Base-by-base conservation (phyloP, 2,888 invertebrate genomes). In the Asteroscopus sphinx region DNA sequence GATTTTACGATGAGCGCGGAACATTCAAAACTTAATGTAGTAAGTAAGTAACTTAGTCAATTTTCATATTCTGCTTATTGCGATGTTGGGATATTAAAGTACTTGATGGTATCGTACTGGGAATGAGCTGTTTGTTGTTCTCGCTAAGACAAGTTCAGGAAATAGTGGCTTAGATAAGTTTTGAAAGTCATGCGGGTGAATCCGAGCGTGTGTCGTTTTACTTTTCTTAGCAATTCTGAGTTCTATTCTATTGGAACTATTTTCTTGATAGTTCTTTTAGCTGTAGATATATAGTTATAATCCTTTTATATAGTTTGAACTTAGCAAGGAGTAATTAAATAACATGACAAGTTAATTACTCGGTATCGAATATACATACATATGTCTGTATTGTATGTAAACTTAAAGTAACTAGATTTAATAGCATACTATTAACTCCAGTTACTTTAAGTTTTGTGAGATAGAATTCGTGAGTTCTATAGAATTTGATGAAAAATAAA, bases 1-100 rank as follows among this genome's bases (percentile, higher is more conserved):
- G 53, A 70, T 73, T 73, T 79, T 66, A 67, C 44, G 49, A 54
- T 42, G 44, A 71, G 40, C 45, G 47, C 44, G 35, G 49, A 45
- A 57, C 52, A 52, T 68, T 68, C 32, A 57, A 56, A 76, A 68
- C 40, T 58, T 68, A 25, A 41, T 45, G 25, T 41, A 30, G 41
- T 15, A 13, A 17, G 6, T 30, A 42, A 41, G 32, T 30, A 35
- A 68, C 35, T 58, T 40, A 41, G 55, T 39, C 11, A 51, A 53
- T 51, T 51, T 56, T 41, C 49, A 28, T 53, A 49, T 42, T 48
- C 21, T 17, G 37, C 35, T 53, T 36, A 66, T 44, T 41, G 33
- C 15, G 11, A 35, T 33, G 12, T 17, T 25, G 26, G 6, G 5
- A n/a, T 54, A 45, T 47, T 17, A 25, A 30, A 40, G 15, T 39